Evolutionary conservation across 2,797 vertebrate species (phyloP).

Genomic region (Pipistrellus pipistrellus): DNA sequence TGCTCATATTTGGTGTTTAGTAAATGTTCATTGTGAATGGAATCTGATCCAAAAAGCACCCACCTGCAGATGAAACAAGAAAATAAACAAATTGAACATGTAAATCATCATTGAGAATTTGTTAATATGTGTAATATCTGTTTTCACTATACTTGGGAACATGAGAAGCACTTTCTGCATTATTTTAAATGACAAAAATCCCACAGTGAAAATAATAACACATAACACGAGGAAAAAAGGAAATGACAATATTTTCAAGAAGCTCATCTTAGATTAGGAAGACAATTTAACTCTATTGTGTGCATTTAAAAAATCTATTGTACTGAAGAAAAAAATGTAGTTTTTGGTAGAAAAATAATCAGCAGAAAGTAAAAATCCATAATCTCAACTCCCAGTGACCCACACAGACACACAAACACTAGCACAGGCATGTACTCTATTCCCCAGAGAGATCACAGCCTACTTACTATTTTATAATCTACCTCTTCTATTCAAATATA

Average conservation of each 20-base stretch:
- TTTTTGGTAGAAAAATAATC: constrained; percentile 45
- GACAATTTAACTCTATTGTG: not conserved
- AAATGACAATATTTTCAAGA: constrained; percentile 4
- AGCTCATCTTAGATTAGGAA: constrained; percentile 2
- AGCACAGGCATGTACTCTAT: not conserved
- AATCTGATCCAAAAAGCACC: not conserved
- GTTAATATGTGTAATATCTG: not conserved
- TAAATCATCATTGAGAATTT: constrained; percentile 3
- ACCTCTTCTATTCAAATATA: not conserved
- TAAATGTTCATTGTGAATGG: not conserved
- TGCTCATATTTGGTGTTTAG: not conserved
- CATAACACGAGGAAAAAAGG: not conserved
- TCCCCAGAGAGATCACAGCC: not conserved
- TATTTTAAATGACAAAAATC: constrained; percentile 32
- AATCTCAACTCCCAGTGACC: not conserved
- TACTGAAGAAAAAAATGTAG: not conserved
- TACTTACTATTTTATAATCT: not conserved
- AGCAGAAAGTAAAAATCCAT: constrained; percentile 24
- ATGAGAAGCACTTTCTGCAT: not conserved
- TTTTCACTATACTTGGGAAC: not conserved
- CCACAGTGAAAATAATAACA: not conserved
- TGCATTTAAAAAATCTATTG: not conserved
- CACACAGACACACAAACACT: not conserved
- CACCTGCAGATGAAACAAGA: constrained; percentile 9
- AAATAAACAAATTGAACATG: not conserved